A percentile compares a stretch with the other conserved stretches of the same genome.
Conservation (phyloP, 2,797 vertebrate genomes). For the Paramormyrops hopkinsi region DNA sequence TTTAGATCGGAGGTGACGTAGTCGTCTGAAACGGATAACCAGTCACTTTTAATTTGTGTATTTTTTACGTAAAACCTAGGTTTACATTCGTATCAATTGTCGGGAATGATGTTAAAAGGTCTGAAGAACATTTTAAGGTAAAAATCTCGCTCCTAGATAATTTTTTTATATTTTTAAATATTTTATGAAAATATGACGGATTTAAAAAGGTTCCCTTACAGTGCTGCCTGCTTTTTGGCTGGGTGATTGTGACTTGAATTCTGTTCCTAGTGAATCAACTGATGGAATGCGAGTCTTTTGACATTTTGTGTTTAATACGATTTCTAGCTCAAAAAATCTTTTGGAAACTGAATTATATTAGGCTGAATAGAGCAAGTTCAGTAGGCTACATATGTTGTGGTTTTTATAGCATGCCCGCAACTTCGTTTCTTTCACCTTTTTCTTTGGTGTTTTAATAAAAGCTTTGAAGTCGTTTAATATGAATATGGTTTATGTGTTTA, state of each 20-base stretch:
- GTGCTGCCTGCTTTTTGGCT: slow-evolving; percentile 60
- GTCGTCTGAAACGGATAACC: slow-evolving; percentile 39
- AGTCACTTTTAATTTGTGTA: slow-evolving; percentile 39
- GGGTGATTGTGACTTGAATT: slow-evolving; percentile 70
- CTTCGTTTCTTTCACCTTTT: not conserved
- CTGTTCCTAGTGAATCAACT: slow-evolving; percentile 69
- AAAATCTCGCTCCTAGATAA: slow-evolving; percentile 28
- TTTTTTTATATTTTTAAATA: slow-evolving; percentile 60
- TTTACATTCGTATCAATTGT: slow-evolving; percentile 52
- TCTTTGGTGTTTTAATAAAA: not conserved
- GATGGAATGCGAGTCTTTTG: slow-evolving; percentile 64
- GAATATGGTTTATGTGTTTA: not conserved
- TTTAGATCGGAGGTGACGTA: slow-evolving; percentile 33
- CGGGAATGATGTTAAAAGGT: slow-evolving; percentile 50
- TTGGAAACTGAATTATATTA: not conserved
- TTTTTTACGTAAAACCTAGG: not conserved
- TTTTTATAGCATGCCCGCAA: not conserved
- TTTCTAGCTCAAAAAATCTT: slow-evolving; percentile 4
- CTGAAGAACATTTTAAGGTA: slow-evolving; percentile 34
- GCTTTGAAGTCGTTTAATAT: not conserved
- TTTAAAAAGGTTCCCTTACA: slow-evolving; percentile 47
- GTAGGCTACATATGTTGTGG: not conserved
- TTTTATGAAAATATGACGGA: slow-evolving; percentile 69
- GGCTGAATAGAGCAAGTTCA: not conserved
- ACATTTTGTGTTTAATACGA: slow-evolving; percentile 42